A percentile compares a stretch with the other conserved stretches of the same genome.
phyloP scores from a whole-genome alignment of 2,797 vertebrate genomes.

The Tragopan temminckii region DNA sequence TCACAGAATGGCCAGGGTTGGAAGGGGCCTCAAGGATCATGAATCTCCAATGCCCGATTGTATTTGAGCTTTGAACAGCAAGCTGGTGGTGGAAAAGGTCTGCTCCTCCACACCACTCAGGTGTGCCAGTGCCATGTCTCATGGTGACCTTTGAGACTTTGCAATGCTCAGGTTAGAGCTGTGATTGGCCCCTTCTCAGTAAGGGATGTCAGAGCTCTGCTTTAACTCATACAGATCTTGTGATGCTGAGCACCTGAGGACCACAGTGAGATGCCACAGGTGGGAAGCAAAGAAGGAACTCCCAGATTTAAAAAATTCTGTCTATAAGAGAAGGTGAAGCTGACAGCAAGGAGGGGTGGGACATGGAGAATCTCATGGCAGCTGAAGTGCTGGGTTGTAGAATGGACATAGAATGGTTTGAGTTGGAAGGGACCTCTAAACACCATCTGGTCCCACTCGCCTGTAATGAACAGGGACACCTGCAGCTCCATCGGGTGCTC shows the following conservation, averaged over 20 bases:
- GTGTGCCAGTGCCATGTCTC: not conserved
- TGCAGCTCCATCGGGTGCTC: too few relatives aligned
- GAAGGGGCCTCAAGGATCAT: too few relatives aligned
- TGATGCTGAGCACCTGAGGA: not conserved
- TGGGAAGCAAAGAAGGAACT: not conserved
- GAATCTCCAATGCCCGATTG: too few relatives aligned
- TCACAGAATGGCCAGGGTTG: too few relatives aligned
- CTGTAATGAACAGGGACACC: too few relatives aligned
- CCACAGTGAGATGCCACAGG: not conserved
- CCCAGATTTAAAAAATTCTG: fast-evolving
- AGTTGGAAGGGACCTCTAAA: too few relatives aligned
- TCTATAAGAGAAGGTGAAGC: not conserved
- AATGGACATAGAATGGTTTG: too few relatives aligned
- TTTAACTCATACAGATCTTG: fast-evolving
- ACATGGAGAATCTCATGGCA: fast-evolving
- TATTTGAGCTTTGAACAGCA: not conserved
- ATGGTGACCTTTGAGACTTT: not conserved
- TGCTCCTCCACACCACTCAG: fast-evolving
- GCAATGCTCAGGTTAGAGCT: not conserved
- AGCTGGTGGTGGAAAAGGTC: not conserved
- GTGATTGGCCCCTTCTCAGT: fast-evolving
- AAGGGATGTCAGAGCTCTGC: not conserved
- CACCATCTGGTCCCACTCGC: too few relatives aligned
- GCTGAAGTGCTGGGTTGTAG: fast-evolving
- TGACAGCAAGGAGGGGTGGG: not conserved